Conservation (phyloP, 2,113 vertebrate genomes). For the Tragelaphus imberbis region DNA sequence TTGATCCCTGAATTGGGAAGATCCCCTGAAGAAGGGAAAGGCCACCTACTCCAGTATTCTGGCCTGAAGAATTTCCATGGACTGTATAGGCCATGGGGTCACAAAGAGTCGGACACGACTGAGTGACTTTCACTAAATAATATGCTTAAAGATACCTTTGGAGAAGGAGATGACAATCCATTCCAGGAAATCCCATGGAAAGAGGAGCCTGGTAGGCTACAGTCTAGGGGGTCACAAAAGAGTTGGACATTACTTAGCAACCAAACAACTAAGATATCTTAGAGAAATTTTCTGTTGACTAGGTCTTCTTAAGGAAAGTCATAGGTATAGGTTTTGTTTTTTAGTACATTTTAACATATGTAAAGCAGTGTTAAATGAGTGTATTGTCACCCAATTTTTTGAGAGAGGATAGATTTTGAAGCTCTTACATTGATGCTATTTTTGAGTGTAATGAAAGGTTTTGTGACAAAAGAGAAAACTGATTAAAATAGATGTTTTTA, state of each 20-base stretch:
- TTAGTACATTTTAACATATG: neutral
- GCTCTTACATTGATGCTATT: neutral
- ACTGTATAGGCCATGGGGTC: neutral
- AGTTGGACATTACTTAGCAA: neutral
- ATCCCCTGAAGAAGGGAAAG: neutral
- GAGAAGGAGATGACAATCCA: neutral
- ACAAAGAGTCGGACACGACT: neutral
- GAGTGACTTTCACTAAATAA: neutral
- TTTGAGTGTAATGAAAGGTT: neutral
- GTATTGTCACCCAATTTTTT: neutral
- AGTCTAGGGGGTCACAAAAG: neutral
- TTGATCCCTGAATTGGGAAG: neutral
- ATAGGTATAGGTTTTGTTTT: neutral
- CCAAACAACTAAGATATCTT: neutral
- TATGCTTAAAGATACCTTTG: neutral
- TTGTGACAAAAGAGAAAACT: neutral
- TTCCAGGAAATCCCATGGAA: neutral
- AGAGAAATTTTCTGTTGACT: neutral
- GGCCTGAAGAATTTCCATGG: neutral
- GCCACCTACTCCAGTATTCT: neutral
- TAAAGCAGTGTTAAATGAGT: neutral
- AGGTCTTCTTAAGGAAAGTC: neutral
- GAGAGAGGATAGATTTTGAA: neutral
- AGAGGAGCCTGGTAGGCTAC: neutral
- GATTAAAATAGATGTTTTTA: neutral